These are phyloP conservation scores for Mionectes olivaceus DNA, from an alignment of 2,797 vertebrate species.

Conservation along the genomic window DNA sequence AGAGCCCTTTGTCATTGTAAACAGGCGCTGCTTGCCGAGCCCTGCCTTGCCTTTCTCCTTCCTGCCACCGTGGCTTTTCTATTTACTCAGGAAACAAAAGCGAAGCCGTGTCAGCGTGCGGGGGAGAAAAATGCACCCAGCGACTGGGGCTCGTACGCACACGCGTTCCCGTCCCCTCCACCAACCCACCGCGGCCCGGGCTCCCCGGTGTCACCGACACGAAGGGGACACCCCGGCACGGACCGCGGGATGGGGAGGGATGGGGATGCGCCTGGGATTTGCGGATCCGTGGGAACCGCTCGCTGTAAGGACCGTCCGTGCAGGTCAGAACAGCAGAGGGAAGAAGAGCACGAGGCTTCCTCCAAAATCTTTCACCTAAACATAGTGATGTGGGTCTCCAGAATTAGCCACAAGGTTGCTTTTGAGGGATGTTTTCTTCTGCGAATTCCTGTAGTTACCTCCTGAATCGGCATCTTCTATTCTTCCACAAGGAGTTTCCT, in stretches of 20 bases:
- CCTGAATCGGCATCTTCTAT: too few species aligned
- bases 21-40: constrained; percentile 83
- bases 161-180: not conserved
- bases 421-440: not conserved
- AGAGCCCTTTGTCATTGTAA: constrained; percentile 92
- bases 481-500: not conserved
- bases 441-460: rapidly evolving
- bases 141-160: not conserved
- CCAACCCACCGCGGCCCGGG: not conserved
- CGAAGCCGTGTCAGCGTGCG: constrained; percentile 21
- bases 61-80: constrained; percentile 79
- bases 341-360: not conserved
- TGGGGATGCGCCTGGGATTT: rapidly evolving
- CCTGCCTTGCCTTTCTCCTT: constrained; percentile 68
- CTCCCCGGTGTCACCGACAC: not conserved
- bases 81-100: constrained; percentile 79
- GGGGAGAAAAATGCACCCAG: constrained; percentile 7
- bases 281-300: rapidly evolving
- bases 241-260: rapidly evolving
- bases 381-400: rapidly evolving
- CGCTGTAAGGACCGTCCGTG: rapidly evolving
- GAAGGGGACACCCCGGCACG: rapidly evolving
- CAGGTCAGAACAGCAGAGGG: rapidly evolving
- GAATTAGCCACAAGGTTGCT: rapidly evolving
- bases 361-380: rapidly evolving